Base-by-base conservation (phyloP, 2,888 invertebrate species). In the Anthophora plumipes region DNA sequence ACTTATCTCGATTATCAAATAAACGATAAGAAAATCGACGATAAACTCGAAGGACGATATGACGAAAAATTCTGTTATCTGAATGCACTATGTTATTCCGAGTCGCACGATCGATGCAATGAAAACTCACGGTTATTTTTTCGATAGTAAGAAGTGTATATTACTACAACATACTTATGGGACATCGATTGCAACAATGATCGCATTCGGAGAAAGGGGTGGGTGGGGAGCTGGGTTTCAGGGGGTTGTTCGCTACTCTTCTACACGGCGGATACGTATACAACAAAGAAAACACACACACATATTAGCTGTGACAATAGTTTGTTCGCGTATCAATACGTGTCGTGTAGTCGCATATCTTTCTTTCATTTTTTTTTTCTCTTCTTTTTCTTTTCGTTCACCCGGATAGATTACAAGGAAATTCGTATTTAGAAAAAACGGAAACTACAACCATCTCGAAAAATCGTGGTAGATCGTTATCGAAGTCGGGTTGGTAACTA, bases 141-240 rank as follows among this genome's bases (percentile, higher is more conserved):
- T 82, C 70, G 74, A 82, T 77, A 80, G 63, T 86, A 86, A 80
- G 71, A 83, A 86, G 76, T 83, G 73, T 85, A 77, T 85, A 83
- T 85, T 83, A 74, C 64, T 86, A 72, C 69, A 79, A 77, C 71
- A 80, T 80, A 75, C 52, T 73, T 66, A 69, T 73, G 63, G 54
- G 52, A 80, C 69, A 77, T 75, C 66, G 77, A 77, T 72, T 76
- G 63, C 77, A 86, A 61, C 66, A 77, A 75, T 80, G 71, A 73
- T 77, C 72, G 46, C 60, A 78, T 71, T n/a, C 55, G 67, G 74
- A 57, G 69, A 43, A 59, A 41, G 63, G 41, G 43, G 39, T n/a
- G 1, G 31, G 31, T n/a, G 41, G 57, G 59, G 64, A 31, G 22
- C 17, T 41, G 59, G 66, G 50, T n/a, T n/a, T n/a, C 43, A 25